These are phyloP conservation scores for Thalassarche chlororhynchos DNA, from an alignment of 2,113 vertebrate species.

Conservation along the genomic window DNA sequence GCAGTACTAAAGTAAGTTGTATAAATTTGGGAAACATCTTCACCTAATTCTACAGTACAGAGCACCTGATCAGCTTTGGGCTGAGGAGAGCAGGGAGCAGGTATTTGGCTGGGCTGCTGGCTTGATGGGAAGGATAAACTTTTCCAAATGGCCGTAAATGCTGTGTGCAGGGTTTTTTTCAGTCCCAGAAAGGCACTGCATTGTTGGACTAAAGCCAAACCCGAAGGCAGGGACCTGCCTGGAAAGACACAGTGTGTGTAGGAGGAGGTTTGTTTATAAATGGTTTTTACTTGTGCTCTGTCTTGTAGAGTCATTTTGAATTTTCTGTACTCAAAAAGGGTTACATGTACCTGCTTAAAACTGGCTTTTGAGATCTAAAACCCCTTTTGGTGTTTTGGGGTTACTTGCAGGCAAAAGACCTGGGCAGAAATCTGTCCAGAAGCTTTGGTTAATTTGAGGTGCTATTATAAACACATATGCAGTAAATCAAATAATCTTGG, in stretches of 20 bases:
- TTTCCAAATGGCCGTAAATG: background rate
- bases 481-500: background rate
- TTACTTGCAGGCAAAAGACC: background rate
- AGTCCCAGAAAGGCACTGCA: background rate
- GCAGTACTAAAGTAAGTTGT: background rate
- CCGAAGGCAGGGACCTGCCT: background rate
- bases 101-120: background rate
- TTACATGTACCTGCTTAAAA: background rate
- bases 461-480: background rate
- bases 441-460: background rate
- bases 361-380: background rate
- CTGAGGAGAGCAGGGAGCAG: background rate
- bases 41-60: background rate
- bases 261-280: constrained; percentile 30
- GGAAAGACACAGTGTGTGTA: background rate
- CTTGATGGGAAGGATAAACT: background rate
- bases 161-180: background rate
- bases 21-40: constrained; percentile 8
- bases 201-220: background rate
- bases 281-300: background rate
- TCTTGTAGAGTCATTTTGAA: background rate
- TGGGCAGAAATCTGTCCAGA: background rate
- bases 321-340: background rate
- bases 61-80: background rate
- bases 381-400: background rate